Base-by-base conservation (phyloP, 2,797 vertebrate species). In the Macroramphosus scolopax region DNA sequence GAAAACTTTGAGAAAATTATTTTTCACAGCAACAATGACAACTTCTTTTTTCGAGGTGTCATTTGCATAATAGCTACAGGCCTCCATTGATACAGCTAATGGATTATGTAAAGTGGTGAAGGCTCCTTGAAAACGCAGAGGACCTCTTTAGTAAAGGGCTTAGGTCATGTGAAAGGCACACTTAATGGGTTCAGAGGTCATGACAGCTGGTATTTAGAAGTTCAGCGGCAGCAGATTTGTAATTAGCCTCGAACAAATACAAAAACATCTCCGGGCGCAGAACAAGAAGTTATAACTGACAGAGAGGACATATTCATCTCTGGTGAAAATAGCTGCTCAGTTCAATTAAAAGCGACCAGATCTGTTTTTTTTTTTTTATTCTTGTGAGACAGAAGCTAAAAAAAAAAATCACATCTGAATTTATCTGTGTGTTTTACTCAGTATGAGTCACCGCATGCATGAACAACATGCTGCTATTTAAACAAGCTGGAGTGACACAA, bases 91-190 rank as follows among this genome's bases (percentile, higher is more conserved):
- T 74, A 66, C 9, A 57, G 73, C 72, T 85, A 87, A 87, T 87
- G 85, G 83, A 68, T 86, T 84, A 86, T 87, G 83, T 22, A 69
- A 85, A 83, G 80, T 1, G 6, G 13, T 0, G 8, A 47, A 34
- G 50, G 53, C 60, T 77, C 74, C 68, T 76, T 66, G 41, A 77
- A 80, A 61, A 76, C 68, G 9, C 63, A 30, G 6, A 69, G 65
- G 64, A 60, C 62, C 72, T 81, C 52, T 78, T 87, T 74, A 80
- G 80, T 33, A 65, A 25, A 80, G 78, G 78, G 62, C 75, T 81
- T 56, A 72, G 83, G 78, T 84, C 77, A 85, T 86, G 80, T 83
- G 82, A 87, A 85, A 88, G 82, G 68, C 83, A 88, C 83, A 81
- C 83, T 84, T 83, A 85, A 86, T 85, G 77, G 80, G 81, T 75